Evolutionary conservation across 2,113 vertebrate genomes (phyloP).

Genomic region (Hypomesus transpacificus): DNA sequence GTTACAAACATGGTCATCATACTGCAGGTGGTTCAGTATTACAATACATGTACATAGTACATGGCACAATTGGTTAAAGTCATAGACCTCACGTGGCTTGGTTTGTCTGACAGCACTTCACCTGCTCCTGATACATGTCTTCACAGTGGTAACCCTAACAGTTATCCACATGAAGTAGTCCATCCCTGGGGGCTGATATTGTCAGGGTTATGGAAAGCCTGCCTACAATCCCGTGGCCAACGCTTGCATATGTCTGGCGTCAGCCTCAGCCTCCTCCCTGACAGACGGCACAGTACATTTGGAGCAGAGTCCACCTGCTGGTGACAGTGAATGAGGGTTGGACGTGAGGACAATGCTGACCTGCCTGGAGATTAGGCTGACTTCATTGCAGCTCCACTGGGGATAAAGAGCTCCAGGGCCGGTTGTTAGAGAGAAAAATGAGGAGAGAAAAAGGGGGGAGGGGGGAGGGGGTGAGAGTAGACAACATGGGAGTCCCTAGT

Average conservation of each 20-base stretch:
- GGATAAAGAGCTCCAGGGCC: constrained; percentile 6
- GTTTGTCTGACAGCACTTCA: background rate
- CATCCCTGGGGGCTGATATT: background rate
- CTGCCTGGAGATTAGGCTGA: constrained; percentile 14
- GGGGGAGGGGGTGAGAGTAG: background rate
- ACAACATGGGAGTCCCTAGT: background rate
- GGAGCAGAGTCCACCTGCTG: constrained; percentile 16
- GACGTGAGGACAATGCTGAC: constrained; percentile 24
- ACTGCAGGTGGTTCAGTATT: background rate
- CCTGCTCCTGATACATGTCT: background rate
- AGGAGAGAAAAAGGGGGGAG: too few relatives aligned
- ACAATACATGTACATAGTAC: background rate
- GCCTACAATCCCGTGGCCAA: background rate
- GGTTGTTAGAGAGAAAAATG: constrained; percentile 15
- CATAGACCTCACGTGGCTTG: background rate
- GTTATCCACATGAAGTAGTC: background rate
- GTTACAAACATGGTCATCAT: background rate
- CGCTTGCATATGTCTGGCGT: constrained; percentile 2
- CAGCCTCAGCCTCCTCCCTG: constrained; percentile 19
- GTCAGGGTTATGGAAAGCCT: constrained; percentile 6
- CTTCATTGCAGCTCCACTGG: background rate
- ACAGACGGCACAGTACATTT: constrained; percentile 14
- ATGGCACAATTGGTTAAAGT: background rate
- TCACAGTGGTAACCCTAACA: background rate
- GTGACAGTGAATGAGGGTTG: constrained; percentile 19